A percentile compares a stretch with the other conserved stretches of the same genome.
Evolutionary conservation across 2,888 invertebrate genomes (phyloP).

Genomic region (Ariolimax columbianus): DNA sequence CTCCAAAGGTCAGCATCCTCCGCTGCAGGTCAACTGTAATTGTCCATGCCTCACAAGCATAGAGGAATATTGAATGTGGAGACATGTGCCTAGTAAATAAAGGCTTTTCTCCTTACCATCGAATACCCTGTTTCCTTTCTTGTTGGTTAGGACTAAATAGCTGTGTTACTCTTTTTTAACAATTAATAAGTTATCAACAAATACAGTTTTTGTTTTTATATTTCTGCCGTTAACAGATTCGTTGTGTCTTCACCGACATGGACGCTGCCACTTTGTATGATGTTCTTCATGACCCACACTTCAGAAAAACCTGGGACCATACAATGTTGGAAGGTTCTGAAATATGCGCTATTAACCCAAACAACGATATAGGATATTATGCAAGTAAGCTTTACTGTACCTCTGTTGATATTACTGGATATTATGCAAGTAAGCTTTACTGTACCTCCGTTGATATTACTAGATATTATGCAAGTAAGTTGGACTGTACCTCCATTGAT

Average conservation of each 20-base stretch:
- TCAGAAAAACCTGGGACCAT: constrained; percentile 92
- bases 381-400: constrained; percentile 83
- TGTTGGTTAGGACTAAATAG: no score
- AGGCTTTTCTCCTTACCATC: no score
- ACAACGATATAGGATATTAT: constrained; percentile 95
- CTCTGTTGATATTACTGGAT: constrained; percentile 87
- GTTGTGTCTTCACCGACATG: constrained; percentile 86
- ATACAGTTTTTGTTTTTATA: no score
- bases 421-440: constrained; percentile 88
- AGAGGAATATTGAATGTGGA: no score
- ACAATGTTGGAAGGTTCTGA: constrained; percentile 92
- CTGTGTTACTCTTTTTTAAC: no score
- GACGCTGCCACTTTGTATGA: constrained; percentile 88
- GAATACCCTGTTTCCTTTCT: no score
- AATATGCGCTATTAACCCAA: constrained; percentile 93
- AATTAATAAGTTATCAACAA: no score
- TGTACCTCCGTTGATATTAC: constrained; percentile 81
- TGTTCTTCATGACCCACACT: constrained; percentile 93
- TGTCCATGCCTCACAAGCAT: no score
- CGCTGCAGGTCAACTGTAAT: no score
- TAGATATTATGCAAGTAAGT: constrained; percentile 91
- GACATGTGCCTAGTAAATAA: no score
- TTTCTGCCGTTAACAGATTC: constrained; percentile 77
- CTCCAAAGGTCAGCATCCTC: no score
- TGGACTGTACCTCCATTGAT: constrained; percentile 44